Conservation (phyloP, 2,113 vertebrate genomes). For the Cyanoramphus novaezelandiae region DNA sequence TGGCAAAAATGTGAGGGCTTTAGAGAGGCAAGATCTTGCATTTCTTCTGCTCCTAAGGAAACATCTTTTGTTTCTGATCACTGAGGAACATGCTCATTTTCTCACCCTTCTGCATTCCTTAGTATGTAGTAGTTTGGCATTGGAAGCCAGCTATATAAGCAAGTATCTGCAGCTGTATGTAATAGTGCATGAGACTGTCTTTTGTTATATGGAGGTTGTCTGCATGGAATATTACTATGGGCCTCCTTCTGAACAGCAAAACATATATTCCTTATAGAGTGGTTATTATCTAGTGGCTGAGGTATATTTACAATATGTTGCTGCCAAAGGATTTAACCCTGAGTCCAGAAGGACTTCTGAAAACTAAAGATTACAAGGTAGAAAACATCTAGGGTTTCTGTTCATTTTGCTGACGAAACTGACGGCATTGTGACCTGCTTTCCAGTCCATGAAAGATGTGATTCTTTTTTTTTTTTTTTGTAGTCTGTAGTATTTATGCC, state of each 20-base stretch:
- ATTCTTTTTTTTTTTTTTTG: not conserved
- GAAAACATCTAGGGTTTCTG: not conserved
- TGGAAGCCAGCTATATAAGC: not conserved
- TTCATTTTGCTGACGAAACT: not conserved
- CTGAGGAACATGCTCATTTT: not conserved
- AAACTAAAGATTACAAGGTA: not conserved
- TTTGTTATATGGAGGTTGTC: not conserved
- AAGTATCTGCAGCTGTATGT: not conserved
- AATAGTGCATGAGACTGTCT: not conserved
- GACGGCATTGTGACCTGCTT: not conserved
- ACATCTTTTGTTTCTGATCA: conserved; percentile 4
- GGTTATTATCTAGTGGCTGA: not conserved
- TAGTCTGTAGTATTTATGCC: not conserved
- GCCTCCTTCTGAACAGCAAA: not conserved
- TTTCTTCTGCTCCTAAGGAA: conserved; percentile 34
- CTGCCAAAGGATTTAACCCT: not conserved
- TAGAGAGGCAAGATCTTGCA: not conserved
- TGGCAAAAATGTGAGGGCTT: conserved; percentile 43
- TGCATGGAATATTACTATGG: not conserved
- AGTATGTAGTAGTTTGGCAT: not conserved
- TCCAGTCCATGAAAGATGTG: not conserved
- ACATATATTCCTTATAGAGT: not conserved
- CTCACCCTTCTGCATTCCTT: not conserved
- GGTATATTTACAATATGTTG: not conserved
- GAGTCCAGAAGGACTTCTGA: not conserved